Percentiles rank a stretch among this genome's conserved stretches.
phyloP scores from a whole-genome alignment of 2,888 invertebrate species.

The Anoncus sp. region DNA sequence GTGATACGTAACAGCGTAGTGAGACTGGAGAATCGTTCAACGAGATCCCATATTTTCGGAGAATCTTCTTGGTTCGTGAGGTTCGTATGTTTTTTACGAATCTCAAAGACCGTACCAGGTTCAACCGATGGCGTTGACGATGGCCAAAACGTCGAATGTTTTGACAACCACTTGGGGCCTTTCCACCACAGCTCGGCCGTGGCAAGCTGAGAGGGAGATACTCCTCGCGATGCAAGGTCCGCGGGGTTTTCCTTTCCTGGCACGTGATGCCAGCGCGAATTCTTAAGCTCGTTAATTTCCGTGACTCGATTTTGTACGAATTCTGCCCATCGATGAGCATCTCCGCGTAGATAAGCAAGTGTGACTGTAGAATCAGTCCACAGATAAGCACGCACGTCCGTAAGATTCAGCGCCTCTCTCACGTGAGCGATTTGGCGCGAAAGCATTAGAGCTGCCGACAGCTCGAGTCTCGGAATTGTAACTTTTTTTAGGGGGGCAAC shows the following conservation, averaged over 20 bases:
- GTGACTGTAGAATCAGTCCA: constrained; percentile 58
- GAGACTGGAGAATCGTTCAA: constrained; percentile 34
- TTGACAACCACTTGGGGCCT: constrained; percentile 50
- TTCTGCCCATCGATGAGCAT: constrained; percentile 66
- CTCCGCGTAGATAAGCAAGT: constrained; percentile 51
- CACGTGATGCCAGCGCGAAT: constrained; percentile 69
- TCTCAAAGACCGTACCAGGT: constrained; percentile 7
- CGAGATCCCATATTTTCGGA: constrained; percentile 15
- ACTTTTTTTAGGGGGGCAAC: constrained; percentile 54
- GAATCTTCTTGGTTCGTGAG: not conserved
- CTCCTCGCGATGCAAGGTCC: constrained; percentile 56
- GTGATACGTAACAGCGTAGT: constrained; percentile 21
- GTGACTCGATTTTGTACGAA: constrained; percentile 70
- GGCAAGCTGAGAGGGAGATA: constrained; percentile 37
- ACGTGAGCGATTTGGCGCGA: constrained; percentile 13
- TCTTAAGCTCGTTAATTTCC: constrained; percentile 60
- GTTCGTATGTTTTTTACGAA: constrained; percentile 18
- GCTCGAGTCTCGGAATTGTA: constrained; percentile 54
- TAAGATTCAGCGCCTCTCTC: constrained; percentile 12
- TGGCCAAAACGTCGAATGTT: constrained; percentile 42
- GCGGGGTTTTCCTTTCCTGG: constrained; percentile 55
- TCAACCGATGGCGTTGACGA: constrained; percentile 18
- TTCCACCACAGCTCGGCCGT: constrained; percentile 46
- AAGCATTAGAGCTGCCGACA: constrained; percentile 48
- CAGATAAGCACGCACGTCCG: constrained; percentile 13